phyloP scores from a whole-genome alignment of 1,140 invertebrate species.

The Hydropsyche tenuis region DNA sequence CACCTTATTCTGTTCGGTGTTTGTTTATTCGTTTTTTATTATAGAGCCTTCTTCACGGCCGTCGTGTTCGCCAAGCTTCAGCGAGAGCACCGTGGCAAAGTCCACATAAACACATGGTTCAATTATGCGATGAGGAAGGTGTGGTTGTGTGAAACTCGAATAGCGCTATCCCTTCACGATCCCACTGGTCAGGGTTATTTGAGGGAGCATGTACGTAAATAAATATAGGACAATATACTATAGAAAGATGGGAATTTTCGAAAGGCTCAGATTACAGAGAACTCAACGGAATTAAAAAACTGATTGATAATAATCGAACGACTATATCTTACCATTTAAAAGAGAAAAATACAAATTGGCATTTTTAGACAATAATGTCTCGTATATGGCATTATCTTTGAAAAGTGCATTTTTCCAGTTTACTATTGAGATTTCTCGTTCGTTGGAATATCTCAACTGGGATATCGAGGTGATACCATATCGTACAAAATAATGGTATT shows the following conservation, averaged over 20 bases:
- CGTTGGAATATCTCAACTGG: no score
- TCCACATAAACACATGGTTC: slow-evolving; percentile 85
- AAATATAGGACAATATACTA: no score
- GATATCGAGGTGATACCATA: no score
- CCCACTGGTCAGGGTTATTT: slow-evolving; percentile 91
- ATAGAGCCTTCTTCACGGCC: slow-evolving; percentile 79
- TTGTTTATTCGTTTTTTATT: slow-evolving; percentile 39
- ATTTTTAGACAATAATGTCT: no score
- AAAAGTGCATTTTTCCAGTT: no score
- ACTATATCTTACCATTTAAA: not conserved
- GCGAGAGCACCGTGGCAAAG: slow-evolving; percentile 81
- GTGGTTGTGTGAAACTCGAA: slow-evolving; percentile 92
- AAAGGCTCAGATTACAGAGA: no score
- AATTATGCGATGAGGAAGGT: slow-evolving; percentile 96
- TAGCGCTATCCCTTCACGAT: slow-evolving; percentile 93
- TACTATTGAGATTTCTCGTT: no score
- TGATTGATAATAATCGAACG: no score
- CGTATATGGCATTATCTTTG: no score
- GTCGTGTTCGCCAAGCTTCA: slow-evolving; percentile 87
- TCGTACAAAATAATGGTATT: no score
- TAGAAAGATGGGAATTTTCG: no score
- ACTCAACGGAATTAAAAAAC: no score
- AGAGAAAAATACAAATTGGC: not conserved
- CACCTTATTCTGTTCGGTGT: not conserved
- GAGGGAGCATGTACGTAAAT: slow-evolving; percentile 76